A percentile compares a stretch with the other conserved stretches of the same genome.
phyloP scores from a whole-genome alignment of 2,113 vertebrate species.

The Chitala chitala region DNA sequence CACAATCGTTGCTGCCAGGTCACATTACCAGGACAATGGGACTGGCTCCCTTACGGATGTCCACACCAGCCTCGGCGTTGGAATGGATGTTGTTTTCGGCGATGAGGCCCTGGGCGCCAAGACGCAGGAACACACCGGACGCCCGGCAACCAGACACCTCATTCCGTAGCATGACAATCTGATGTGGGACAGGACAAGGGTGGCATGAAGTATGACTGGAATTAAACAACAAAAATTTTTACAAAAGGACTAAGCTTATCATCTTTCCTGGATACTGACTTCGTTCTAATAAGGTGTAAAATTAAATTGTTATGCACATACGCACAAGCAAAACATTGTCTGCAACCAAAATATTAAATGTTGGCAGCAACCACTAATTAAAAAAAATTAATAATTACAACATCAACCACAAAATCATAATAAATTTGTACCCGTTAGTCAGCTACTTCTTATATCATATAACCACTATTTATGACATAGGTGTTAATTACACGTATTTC shows the following conservation, averaged over 20 bases:
- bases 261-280: neutral
- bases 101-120: slow-evolving; percentile 75
- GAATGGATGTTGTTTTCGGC: slow-evolving; percentile 80
- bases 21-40: slow-evolving; percentile 73
- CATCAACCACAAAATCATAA: neutral
- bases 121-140: slow-evolving; percentile 75
- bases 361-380: neutral
- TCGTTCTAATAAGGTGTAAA: no score
- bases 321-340: neutral
- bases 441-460: neutral
- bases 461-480: neutral
- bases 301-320: neutral
- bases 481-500: no score
- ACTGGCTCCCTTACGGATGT: slow-evolving; percentile 77
- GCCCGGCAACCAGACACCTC: slow-evolving; percentile 76
- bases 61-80: slow-evolving; percentile 73
- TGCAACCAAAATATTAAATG: neutral
- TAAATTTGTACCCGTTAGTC: neutral
- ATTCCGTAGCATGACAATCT: slow-evolving; percentile 81
- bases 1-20: no score
- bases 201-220: neutral
- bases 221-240: neutral
- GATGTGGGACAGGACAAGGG: slow-evolving; percentile 27
- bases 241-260: neutral
- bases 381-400: neutral